These are phyloP conservation scores for Etheostoma perlongum DNA, from an alignment of 2,797 vertebrate genomes.

Conservation along the genomic window DNA sequence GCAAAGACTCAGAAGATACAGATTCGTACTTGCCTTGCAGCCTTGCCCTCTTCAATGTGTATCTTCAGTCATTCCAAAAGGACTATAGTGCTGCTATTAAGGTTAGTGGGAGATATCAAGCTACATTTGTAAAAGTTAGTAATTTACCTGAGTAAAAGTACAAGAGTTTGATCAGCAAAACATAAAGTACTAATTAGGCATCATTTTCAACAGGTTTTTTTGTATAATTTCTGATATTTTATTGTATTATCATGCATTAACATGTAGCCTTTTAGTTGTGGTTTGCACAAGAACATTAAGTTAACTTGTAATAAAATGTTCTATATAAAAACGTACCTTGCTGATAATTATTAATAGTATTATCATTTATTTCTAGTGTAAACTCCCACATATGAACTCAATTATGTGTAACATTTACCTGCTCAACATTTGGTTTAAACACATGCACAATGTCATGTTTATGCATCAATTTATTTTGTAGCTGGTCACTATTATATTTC, in stretches of 20 bases:
- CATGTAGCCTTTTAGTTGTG: not conserved
- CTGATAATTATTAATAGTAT: not conserved
- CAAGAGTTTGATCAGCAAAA: not conserved
- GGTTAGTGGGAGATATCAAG: constrained; percentile 65
- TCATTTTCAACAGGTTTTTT: not conserved
- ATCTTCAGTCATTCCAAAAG: constrained; percentile 76
- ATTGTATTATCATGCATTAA: not conserved
- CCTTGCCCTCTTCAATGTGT: constrained; percentile 81
- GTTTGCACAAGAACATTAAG: not conserved
- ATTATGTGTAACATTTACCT: not conserved
- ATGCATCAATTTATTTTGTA: not conserved
- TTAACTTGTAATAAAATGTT: not conserved
- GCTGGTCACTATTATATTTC: not conserved
- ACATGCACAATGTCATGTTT: not conserved
- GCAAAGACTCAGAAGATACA: constrained; percentile 80
- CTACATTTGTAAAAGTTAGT: not conserved
- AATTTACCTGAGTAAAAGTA: not conserved
- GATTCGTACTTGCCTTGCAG: constrained; percentile 88
- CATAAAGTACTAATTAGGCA: not conserved
- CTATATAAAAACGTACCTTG: not conserved
- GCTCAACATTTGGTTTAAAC: not conserved
- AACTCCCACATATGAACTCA: not conserved
- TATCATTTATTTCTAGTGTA: not conserved
- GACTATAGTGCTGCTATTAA: constrained; percentile 72
- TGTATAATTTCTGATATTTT: not conserved